Evolutionary conservation across 2,113 vertebrate genomes (phyloP).

Genomic region (Scalopus aquaticus): DNA sequence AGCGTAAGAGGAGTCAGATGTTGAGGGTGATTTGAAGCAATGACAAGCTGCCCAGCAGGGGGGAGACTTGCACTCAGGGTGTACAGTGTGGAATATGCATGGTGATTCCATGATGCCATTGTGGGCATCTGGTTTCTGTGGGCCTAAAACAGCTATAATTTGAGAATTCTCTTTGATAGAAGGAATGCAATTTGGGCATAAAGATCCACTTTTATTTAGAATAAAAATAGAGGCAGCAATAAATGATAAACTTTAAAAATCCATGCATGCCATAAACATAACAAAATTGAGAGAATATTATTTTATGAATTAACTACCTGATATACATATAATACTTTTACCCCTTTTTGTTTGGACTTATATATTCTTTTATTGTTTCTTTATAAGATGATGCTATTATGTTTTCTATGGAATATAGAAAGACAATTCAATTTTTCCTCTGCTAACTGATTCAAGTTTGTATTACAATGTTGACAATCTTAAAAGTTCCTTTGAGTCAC

Average conservation of each 20-base stretch:
- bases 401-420: not conserved
- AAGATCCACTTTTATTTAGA: not conserved
- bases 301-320: conserved; percentile 2
- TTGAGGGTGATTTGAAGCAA: not conserved
- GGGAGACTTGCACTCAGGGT: not conserved
- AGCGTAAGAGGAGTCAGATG: not conserved
- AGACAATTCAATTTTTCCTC: not conserved
- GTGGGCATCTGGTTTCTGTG: not conserved
- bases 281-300: not conserved
- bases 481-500: not conserved
- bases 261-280: not conserved
- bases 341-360: not conserved
- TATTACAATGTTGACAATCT: not conserved
- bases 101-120: not conserved
- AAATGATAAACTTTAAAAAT: conserved; percentile 12
- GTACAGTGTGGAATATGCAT: not conserved
- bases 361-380: conserved; percentile 12
- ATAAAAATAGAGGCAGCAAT: not conserved
- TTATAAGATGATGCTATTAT: not conserved
- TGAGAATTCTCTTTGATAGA: not conserved
- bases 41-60: not conserved
- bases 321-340: not conserved
- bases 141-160: not conserved
- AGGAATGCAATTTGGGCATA: not conserved
- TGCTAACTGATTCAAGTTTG: not conserved